Evolutionary conservation across 2,888 invertebrate genomes (phyloP), one percentile per base, ranked within the genome.

Genomic region (Cheilosia variabilis): DNA sequence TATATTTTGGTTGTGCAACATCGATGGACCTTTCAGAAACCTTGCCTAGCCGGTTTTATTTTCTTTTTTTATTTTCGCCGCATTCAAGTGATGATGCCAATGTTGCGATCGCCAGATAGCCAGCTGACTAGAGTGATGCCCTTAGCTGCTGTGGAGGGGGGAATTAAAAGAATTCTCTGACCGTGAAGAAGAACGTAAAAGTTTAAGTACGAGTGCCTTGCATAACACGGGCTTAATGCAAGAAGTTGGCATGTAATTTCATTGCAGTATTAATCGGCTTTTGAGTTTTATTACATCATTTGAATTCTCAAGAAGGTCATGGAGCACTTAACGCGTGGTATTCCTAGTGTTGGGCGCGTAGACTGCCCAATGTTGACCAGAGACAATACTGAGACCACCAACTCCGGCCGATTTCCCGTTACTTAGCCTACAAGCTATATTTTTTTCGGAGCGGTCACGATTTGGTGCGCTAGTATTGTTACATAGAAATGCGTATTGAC

Each of bases 111-210:
- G 55, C 37, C 17, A 6, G 19, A 41, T 58, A 10, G 31, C 34
- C 52, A 41, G 34, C n/a, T 24, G 52, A 37, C 24, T 52, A 10
- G n/a, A 37, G 19, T 27, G 13, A 34, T 37, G 13, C 37, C 37
- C 37, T 37, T 37, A 37, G 27, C 13, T 4, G 13, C 4, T 37
- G 37, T 43, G 5, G 27, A 0, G 24, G 2, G 9, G 3, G 10
- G 4, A 10, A 13, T 37, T 13, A 10, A 37, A 43, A 77, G 60
- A 68, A 69, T 43, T 27, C 45, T 41, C 47, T 83, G 78, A 63
- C 82, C 82, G 55, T 78, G 66, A 82, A 82, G 72, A n/a, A 72
- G 65, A 82, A 62, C 62, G 31, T 58, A 63, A 71, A 47, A 45
- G 37, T 13, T 41, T 52, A 17, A 62, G 27, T 72, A 53, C 31